Base-by-base conservation (phyloP, 2,888 invertebrate genomes). In the Conops quadrifasciatus region DNA sequence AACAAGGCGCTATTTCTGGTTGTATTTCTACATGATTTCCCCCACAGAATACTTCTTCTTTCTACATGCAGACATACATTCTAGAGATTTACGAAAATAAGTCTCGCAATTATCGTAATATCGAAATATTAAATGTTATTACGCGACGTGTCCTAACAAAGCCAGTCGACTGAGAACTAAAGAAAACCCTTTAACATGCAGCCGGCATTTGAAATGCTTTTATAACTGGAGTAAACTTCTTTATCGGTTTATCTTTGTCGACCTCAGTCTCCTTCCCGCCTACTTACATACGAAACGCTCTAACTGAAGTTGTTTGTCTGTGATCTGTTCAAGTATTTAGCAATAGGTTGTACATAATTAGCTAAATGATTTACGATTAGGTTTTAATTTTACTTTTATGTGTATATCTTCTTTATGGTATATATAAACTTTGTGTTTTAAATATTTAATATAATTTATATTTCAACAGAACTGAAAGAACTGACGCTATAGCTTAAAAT, bases 401-500 rank as follows among this genome's bases (percentile, higher is more conserved):
- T 67, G 70, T 72, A 71, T 60, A 72, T 76, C 76, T 79, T 72
- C 73, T 75, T 73, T 76, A 72, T 76, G 71, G 62, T 76, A 76
- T 75, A 76, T 77, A 75, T 76, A 76, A 75, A 77, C 70, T 73
- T 75, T 71, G 53, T 71, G 73, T 75, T 75, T 71, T 66, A 72
- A 71, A 72, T 73, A 70, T 76, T 67, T 71, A 70, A 64, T 72
- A 71, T 75, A 71, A 71, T 75, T 79, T 79, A 80, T 36, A 36
- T 81, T 83, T 81, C 79, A 83, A 82, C 80, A 79, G 80, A 82
- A 81, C 82, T 82, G 79, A 80, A 83, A 81, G 80, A 81, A 81
- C 81, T 82, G 82, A 82, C 83, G 83, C 83, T 82, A 82, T 82
- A 83, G 81, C 83, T 83, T 82, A 81, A 79, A 80, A 81, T 80